phyloP scores from a whole-genome alignment of 1,140 invertebrate genomes.

The Drosophila nikananu region DNA sequence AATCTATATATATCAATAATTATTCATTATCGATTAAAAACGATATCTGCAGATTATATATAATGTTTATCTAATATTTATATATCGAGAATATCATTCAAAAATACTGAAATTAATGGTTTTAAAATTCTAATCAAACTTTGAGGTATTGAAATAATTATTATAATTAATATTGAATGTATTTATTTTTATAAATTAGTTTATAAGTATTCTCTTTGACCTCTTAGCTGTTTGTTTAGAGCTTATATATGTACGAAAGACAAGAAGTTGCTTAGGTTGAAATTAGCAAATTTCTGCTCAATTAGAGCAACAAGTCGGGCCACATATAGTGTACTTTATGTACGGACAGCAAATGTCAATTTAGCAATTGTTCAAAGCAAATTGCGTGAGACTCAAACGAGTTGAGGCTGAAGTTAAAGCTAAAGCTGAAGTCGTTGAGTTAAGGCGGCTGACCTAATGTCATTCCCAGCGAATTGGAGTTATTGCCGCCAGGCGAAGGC shows the following conservation, averaged over 20 bases:
- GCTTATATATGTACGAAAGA: neutral
- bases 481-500: neutral
- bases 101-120: no score
- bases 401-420: slow-evolving; percentile 10
- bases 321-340: neutral
- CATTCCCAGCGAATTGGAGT: slow-evolving; percentile 5
- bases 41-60: neutral
- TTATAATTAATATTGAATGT: neutral
- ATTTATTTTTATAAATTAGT: neutral
- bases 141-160: neutral
- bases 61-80: neutral
- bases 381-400: slow-evolving; percentile 67
- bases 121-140: neutral
- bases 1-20: neutral
- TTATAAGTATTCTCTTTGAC: neutral
- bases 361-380: slow-evolving; percentile 64
- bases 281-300: slow-evolving; percentile 18
- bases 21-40: no score
- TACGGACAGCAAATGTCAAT: slow-evolving; percentile 48
- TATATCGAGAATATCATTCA: neutral
- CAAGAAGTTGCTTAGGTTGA: slow-evolving; percentile 1
- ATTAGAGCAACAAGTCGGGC: slow-evolving; percentile 40
- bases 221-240: neutral
- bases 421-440: slow-evolving; percentile 9
- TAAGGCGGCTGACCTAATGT: slow-evolving; percentile 39